These are phyloP conservation scores for Muscicapa striata DNA, from an alignment of 2,797 vertebrate species.

Conservation along the genomic window DNA sequence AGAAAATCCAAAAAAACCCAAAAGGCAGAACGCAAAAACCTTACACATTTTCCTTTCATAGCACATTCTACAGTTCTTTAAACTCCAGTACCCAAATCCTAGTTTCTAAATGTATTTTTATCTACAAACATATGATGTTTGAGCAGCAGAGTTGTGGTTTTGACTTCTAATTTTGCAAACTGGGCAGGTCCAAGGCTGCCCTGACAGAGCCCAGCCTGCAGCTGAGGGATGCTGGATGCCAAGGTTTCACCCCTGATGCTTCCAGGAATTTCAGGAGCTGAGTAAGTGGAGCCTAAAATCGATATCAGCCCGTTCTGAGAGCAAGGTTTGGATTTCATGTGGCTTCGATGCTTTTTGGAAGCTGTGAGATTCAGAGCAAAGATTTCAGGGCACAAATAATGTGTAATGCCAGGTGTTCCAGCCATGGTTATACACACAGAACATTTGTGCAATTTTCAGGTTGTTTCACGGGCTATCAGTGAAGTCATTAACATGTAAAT, in stretches of 20 bases:
- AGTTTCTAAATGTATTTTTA: neutral
- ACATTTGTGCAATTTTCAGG: neutral
- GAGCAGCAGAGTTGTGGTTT: neutral
- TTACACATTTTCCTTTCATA: neutral
- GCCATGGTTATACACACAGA: neutral
- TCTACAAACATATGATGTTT: neutral
- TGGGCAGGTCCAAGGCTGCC: neutral
- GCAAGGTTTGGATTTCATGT: neutral
- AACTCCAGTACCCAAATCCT: neutral
- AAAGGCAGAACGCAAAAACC: neutral
- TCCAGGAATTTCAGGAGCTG: neutral
- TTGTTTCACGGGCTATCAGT: neutral
- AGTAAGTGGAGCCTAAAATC: neutral
- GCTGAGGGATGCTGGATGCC: neutral
- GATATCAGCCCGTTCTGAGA: neutral
- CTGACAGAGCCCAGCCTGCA: neutral
- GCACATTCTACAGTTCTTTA: neutral
- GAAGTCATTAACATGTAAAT: neutral
- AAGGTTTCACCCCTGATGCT: neutral
- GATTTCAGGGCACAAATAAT: neutral
- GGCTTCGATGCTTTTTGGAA: neutral
- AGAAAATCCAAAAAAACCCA: no score
- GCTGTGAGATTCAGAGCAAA: neutral
- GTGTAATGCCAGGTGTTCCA: rapidly evolving
- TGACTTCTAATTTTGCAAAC: neutral